Percentiles rank a stretch among this genome's conserved stretches.
Evolutionary conservation across 2,888 invertebrate species (phyloP).

Genomic region (Linnaemya vulpina): DNA sequence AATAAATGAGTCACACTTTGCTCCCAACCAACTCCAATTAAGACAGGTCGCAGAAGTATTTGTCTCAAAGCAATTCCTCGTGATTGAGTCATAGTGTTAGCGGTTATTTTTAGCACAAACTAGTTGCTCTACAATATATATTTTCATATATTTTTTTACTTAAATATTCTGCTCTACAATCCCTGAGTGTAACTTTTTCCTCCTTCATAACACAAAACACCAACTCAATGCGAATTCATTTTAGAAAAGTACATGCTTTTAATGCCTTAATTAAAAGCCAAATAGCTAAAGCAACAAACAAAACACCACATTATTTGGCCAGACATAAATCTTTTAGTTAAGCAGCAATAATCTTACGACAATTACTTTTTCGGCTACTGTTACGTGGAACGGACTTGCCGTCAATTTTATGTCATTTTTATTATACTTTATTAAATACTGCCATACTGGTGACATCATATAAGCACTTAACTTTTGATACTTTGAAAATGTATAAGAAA

Average conservation of each 20-base stretch:
- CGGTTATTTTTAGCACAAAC: too few relatives aligned
- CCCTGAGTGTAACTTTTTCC: neutral
- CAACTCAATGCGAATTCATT: neutral
- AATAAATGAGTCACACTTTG: too few relatives aligned
- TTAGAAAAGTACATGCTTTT: neutral
- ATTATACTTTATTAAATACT: neutral
- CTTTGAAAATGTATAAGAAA: too few relatives aligned
- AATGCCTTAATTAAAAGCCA: neutral
- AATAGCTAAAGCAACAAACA: neutral
- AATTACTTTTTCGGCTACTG: neutral
- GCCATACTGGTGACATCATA: neutral
- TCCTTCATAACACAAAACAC: neutral
- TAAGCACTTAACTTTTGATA: too few relatives aligned
- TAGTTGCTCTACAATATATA: too few relatives aligned
- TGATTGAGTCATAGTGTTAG: too few relatives aligned
- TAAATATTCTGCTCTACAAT: too few relatives aligned
- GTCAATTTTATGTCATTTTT: neutral
- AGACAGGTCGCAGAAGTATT: too few relatives aligned
- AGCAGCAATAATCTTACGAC: neutral
- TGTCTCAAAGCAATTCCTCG: too few relatives aligned
- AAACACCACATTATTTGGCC: neutral
- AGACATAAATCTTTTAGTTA: neutral
- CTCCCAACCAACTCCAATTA: too few relatives aligned
- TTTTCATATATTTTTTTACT: too few relatives aligned
- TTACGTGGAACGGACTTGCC: neutral